Evolutionary conservation across 2,888 invertebrate genomes (phyloP), one percentile per base, ranked within the genome.

Genomic region (Clistopyga incitator): DNA sequence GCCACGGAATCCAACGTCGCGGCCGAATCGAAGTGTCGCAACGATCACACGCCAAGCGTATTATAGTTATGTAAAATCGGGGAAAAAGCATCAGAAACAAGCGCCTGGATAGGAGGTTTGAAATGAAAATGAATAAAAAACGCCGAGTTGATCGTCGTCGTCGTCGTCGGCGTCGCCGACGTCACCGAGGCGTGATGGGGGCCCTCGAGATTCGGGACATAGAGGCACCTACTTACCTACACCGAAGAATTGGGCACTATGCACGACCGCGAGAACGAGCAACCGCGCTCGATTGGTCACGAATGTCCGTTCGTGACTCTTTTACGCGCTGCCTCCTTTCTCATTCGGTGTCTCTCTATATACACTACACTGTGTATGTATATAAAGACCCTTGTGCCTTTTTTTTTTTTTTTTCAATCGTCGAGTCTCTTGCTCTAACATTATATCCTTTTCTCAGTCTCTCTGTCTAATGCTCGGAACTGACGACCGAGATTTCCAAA

Each of bases 221-320:
- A 78, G 81, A 81, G 61, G 76, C 71, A 89, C 89, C 90, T 88
- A 90, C 87, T 90, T 90, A 82, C 82, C 88, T 87, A 89, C 87
- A 88, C 84, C 89, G 88, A 88, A 86, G 88, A 90, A 90, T 89
- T 88, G 85, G 89, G 86, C 88, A 87, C 86, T 88, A 61, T 25
- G n/a, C 77, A 77, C 79, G 72, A 71, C 67, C 67, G 75, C 71
- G 47, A 34, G 71, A 76, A 50, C 25, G 64, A 65, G 50, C n/a
- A 38, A 56, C 18, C 86, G 86, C 87, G 89, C 88, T 86, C 84
- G 86, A 90, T 90, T 90, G 87, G 87, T 87, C 88, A 88, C 89
- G 87, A 89, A 85, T 79, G 75, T 80, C 67, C 87, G 86, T 86
- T 89, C 87, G 84, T 86, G 84, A 84, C 86, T 87, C 84, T 86